phyloP scores from a whole-genome alignment of 2,888 invertebrate genomes.

The Perizoma affinitatum region DNA sequence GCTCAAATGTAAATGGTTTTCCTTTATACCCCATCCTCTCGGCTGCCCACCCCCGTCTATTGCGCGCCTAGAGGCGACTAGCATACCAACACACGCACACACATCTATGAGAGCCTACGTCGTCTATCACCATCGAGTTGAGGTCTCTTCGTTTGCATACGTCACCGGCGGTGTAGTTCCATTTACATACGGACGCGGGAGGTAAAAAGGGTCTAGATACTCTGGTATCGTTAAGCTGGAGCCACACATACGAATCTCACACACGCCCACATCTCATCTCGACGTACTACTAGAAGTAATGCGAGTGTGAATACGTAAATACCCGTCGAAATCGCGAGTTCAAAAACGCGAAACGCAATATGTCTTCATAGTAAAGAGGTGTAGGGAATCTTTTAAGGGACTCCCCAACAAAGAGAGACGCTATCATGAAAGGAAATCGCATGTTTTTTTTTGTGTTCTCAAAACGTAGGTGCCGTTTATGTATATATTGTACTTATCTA shows the following conservation, averaged over 20 bases:
- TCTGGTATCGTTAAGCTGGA: slow-evolving; percentile 73
- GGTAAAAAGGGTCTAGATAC: slow-evolving; percentile 54
- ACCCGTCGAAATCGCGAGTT: slow-evolving; percentile 80
- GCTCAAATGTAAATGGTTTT: slow-evolving; percentile 86
- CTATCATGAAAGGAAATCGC: slow-evolving; percentile 70
- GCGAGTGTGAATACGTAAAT: slow-evolving; percentile 84
- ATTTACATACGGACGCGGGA: slow-evolving; percentile 62
- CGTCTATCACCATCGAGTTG: slow-evolving; percentile 69
- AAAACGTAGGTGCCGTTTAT: slow-evolving; percentile 47
- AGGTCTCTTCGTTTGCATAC: slow-evolving; percentile 73
- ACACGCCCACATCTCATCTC: slow-evolving; percentile 76
- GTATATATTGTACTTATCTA: not conserved
- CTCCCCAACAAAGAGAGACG: slow-evolving; percentile 70
- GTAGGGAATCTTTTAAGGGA: slow-evolving; percentile 75
- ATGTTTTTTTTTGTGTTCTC: slow-evolving; percentile 64
- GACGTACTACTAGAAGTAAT: slow-evolving; percentile 78
- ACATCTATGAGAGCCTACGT: slow-evolving; percentile 71
- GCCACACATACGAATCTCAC: slow-evolving; percentile 66
- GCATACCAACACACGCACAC: slow-evolving; percentile 82
- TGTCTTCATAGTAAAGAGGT: slow-evolving; percentile 78
- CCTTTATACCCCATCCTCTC: slow-evolving; percentile 84
- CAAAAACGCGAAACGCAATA: slow-evolving; percentile 84
- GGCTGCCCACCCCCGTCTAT: slow-evolving; percentile 81
- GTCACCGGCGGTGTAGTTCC: slow-evolving; percentile 63
- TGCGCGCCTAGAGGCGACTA: slow-evolving; percentile 83